phyloP scores from a whole-genome alignment of 2,113 vertebrate genomes.

The Saguinus midas region DNA sequence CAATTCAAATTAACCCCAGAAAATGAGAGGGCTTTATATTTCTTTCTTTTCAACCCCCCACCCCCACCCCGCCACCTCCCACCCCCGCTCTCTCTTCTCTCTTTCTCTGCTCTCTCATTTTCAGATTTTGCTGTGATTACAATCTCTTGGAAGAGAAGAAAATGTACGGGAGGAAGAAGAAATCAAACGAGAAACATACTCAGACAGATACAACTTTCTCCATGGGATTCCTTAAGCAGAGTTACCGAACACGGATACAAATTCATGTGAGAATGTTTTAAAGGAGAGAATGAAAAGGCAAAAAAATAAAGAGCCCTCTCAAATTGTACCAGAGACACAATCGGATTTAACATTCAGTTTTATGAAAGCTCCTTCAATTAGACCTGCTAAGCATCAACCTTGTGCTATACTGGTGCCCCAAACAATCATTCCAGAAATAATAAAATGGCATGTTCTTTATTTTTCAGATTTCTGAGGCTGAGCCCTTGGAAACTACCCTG shows the following conservation, averaged over 20 bases:
- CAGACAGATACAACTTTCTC: neutral
- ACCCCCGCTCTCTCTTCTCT: neutral
- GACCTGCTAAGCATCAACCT: neutral
- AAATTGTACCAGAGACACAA: neutral
- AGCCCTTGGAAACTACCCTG: neutral
- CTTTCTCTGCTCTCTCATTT: neutral
- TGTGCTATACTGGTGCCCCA: too few species aligned
- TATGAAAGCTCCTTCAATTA: neutral
- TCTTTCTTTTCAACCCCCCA: constrained; percentile 3
- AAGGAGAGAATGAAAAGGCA: neutral
- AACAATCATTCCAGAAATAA: constrained; percentile 37
- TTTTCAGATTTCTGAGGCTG: constrained; percentile 17
- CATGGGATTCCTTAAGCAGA: neutral
- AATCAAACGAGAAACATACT: neutral
- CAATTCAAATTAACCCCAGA: constrained; percentile 43
- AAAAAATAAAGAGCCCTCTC: neutral
- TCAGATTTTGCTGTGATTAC: constrained; percentile 31
- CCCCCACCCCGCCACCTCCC: neutral
- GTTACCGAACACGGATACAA: neutral
- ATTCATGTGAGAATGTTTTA: neutral
- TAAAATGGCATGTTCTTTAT: neutral
- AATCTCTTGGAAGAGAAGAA: neutral
- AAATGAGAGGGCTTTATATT: constrained; percentile 41
- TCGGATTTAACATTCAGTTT: constrained; percentile 15
- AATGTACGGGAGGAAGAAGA: neutral